Base-by-base conservation (phyloP, 2,113 vertebrate genomes). In the Mesoclemmys tuberculata region DNA sequence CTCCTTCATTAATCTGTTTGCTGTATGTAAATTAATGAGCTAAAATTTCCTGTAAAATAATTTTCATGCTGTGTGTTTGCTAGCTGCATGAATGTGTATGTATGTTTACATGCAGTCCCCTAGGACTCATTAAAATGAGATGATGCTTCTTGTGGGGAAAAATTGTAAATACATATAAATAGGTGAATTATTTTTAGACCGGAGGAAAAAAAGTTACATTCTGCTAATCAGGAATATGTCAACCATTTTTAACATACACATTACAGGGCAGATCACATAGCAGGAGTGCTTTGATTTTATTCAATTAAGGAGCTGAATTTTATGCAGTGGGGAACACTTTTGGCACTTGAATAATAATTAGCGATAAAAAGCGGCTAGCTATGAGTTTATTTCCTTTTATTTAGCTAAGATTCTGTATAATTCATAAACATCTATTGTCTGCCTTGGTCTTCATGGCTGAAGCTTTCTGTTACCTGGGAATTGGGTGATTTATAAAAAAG, bases 171-270 rank as follows among this genome's bases (percentile, higher is more conserved):
- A 89, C 29, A 71, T 80, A 68, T 80, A 52, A 9, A 27, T 80
- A 46, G 88, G 80, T 95, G 85, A 95, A 90, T 97, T 96, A 85
- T 93, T 97, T 52, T 92, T 82, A 44, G 51, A 75, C 68, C 52
- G 27, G 79, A 89, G 35, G 24, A 58, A 86, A 55, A 80, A 51
- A 61, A 77, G 49, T 93, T 75, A 89, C 74, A 61, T 80, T 83
- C 87, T 94, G 79, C 8, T 77, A 85, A 52, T 74, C 83, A 89
- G 38, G 90, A 94, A 68, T 77, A 56, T 94, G 90, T 94, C 94
- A 96, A 96, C 95, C 94, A 95, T 97, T 97, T 31, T 97, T 96
- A 96, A 95, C 12, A 46, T 14, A 44, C 41, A 46, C 6, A 7
- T 46, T 77, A 77, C 74, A 77, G 74, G 27, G 6, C 29, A 46